Evolutionary conservation across 2,797 vertebrate species (phyloP).

Genomic region (Sternarchorhynchus goeldii): DNA sequence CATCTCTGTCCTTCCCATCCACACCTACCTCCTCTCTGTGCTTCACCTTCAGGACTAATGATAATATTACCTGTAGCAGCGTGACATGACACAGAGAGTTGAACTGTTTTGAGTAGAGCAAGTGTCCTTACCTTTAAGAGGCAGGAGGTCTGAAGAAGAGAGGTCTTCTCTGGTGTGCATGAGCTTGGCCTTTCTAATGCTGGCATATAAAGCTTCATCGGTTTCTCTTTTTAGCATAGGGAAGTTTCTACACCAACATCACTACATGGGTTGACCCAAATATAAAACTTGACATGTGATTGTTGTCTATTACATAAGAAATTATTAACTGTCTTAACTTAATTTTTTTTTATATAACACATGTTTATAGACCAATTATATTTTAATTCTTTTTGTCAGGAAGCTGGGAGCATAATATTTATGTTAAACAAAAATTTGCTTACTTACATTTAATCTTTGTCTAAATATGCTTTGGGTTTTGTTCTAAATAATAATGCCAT

Average conservation of each 20-base stretch:
- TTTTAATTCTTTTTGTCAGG: too few species aligned
- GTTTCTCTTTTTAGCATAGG: slow-evolving; percentile 56
- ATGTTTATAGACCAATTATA: too few species aligned
- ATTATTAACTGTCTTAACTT: not conserved
- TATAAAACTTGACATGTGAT: slow-evolving; percentile 24
- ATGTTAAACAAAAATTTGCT: too few species aligned
- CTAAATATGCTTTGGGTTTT: not conserved
- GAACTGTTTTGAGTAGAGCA: not conserved
- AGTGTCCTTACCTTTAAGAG: slow-evolving; percentile 40
- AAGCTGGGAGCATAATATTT: too few species aligned
- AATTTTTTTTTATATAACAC: not conserved
- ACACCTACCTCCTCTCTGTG: not conserved
- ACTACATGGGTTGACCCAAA: slow-evolving; percentile 2
- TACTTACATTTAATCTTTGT: not conserved
- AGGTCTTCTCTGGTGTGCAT: not conserved
- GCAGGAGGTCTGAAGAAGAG: slow-evolving; percentile 1
- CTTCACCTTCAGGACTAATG: not conserved
- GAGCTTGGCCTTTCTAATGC: slow-evolving; percentile 3
- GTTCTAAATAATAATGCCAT: not conserved
- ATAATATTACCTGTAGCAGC: not conserved
- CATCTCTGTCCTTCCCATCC: not conserved
- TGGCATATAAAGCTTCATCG: slow-evolving; percentile 40
- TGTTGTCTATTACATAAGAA: slow-evolving; percentile 1
- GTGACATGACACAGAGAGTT: not conserved
- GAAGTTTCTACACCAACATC: slow-evolving; percentile 43